Conservation (phyloP, 2,797 vertebrate species). For the Lithobates sylvaticus region DNA sequence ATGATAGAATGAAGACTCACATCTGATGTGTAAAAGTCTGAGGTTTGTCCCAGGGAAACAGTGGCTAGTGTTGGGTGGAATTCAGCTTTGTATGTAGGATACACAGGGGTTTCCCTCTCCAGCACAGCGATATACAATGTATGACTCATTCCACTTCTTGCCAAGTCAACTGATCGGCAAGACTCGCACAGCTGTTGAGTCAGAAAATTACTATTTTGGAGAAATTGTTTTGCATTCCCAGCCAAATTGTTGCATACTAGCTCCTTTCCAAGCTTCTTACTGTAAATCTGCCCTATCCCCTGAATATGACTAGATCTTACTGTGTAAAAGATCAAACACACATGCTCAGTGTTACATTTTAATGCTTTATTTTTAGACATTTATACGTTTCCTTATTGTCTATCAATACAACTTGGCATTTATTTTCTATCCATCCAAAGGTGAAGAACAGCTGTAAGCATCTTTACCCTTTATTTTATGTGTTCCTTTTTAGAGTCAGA, state of each 20-base stretch:
- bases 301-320: background rate
- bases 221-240: background rate
- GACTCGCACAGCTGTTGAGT: conserved; percentile 38
- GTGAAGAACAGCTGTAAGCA: too few relatives aligned
- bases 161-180: conserved; percentile 41
- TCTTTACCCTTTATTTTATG: too few relatives aligned
- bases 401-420: too few relatives aligned
- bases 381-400: too few relatives aligned
- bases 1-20: background rate
- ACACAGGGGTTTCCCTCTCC: conserved; percentile 48
- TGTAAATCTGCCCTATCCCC: background rate
- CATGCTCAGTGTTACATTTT: too few relatives aligned
- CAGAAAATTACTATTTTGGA: conserved; percentile 56
- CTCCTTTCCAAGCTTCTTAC: conserved; percentile 7
- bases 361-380: background rate
- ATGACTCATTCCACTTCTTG: conserved; percentile 45
- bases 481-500: too few relatives aligned
- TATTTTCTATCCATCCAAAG: too few relatives aligned
- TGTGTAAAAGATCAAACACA: background rate
- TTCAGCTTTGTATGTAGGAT: conserved; percentile 5
- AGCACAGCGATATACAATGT: background rate
- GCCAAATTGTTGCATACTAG: conserved; percentile 40
- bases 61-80: background rate
- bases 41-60: background rate
- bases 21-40: background rate